Conservation (phyloP, 2,888 invertebrate genomes). For the Eumacrocentrus americanus region DNA sequence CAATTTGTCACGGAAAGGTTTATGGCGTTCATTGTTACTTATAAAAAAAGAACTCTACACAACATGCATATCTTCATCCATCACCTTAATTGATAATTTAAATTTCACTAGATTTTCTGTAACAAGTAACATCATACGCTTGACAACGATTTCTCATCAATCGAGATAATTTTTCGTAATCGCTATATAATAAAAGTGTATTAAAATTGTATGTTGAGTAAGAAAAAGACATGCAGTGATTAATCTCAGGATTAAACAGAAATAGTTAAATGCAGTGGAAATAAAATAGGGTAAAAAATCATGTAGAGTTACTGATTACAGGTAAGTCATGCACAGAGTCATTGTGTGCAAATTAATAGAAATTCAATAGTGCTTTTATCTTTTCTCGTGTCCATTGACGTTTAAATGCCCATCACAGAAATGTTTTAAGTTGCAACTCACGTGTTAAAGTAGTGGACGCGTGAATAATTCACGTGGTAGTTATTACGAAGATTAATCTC, state of each 20-base stretch:
- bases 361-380: background rate
- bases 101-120: slow-evolving; percentile 38
- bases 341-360: too few species aligned
- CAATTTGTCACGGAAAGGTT: background rate
- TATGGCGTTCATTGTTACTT: background rate
- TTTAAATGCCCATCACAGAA: slow-evolving; percentile 28
- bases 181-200: background rate
- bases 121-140: slow-evolving; percentile 47
- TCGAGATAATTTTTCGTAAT: slow-evolving; percentile 1
- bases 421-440: slow-evolving; percentile 22
- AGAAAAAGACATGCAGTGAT: too few species aligned
- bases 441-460: slow-evolving; percentile 28
- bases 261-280: slow-evolving; percentile 4
- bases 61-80: slow-evolving; percentile 9
- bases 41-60: slow-evolving; percentile 23
- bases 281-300: background rate
- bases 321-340: too few species aligned
- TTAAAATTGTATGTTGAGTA: too few species aligned
- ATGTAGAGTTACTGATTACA: background rate
- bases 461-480: slow-evolving; percentile 19
- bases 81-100: slow-evolving; percentile 13
- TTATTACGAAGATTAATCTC: slow-evolving; percentile 14
- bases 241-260: background rate
- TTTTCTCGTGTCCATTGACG: slow-evolving; percentile 18
- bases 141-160: slow-evolving; percentile 29